phyloP scores from a whole-genome alignment of 64 coral and sea anemone genomes.

The Astreopora myriophthalma region DNA sequence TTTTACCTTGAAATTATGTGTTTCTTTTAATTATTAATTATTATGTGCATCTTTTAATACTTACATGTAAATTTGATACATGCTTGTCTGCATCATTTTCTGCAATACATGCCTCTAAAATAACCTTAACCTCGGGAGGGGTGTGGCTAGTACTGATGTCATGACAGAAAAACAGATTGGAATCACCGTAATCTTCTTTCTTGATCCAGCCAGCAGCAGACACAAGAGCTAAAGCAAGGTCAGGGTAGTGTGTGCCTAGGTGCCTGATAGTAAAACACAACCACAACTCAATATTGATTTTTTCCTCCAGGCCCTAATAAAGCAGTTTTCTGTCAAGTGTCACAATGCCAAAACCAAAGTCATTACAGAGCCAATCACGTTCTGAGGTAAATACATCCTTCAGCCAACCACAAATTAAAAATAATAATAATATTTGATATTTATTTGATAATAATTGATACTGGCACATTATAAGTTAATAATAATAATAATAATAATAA shows the following conservation, averaged over 20 bases:
- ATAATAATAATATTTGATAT: too few species aligned
- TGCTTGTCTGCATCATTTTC: conserved; percentile 99
- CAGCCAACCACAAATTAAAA: too few species aligned
- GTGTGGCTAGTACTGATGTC: conserved; percentile 94
- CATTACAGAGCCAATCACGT: too few species aligned
- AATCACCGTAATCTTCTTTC: conserved; percentile 98
- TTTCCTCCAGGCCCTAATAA: too few species aligned
- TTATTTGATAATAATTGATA: too few species aligned
- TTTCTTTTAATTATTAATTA: too few species aligned
- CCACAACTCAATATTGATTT: neutral
- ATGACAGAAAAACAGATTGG: conserved; percentile 93
- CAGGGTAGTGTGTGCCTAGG: conserved; percentile 89
- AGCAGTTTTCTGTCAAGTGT: too few species aligned
- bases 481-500: too few species aligned
- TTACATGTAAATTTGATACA: conserved; percentile 92
- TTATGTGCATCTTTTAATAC: neutral
- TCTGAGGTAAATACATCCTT: too few species aligned
- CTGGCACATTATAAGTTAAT: too few species aligned
- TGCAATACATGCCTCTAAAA: conserved; percentile 84
- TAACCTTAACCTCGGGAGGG: conserved; percentile 70
- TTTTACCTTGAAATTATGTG: too few species aligned
- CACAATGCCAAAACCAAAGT: too few species aligned
- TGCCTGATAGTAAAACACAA: conserved; percentile 50
- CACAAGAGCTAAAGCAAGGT: conserved; percentile 84
- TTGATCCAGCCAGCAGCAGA: conserved; percentile 98